phyloP scores from a whole-genome alignment of 1,140 invertebrate species.

The Teleopsis dalmanni region DNA sequence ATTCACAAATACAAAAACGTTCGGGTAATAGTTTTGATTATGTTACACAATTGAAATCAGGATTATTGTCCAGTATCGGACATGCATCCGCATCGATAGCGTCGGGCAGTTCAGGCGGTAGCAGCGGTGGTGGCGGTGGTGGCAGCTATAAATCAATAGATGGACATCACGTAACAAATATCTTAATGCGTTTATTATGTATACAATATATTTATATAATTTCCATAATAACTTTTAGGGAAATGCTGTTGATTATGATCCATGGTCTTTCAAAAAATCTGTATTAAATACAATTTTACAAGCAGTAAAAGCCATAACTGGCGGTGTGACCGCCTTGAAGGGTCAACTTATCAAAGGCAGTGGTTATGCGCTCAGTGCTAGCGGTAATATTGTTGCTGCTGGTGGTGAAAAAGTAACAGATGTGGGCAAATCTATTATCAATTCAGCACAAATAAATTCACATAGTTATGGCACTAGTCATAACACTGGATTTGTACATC shows the following conservation, averaged over 20 bases:
- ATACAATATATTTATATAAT: neutral
- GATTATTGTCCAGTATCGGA: slow-evolving; percentile 51
- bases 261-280: slow-evolving; percentile 71
- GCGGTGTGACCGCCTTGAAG: slow-evolving; percentile 72
- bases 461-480: slow-evolving; percentile 28
- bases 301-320: slow-evolving; percentile 76
- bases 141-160: slow-evolving; percentile 44
- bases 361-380: slow-evolving; percentile 62
- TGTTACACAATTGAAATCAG: slow-evolving; percentile 44
- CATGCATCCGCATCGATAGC: slow-evolving; percentile 50
- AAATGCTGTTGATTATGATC: slow-evolving; percentile 52
- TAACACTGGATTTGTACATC: slow-evolving; percentile 28
- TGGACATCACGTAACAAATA: slow-evolving; percentile 32
- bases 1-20: slow-evolving; percentile 38
- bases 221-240: slow-evolving; percentile 27
- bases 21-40: slow-evolving; percentile 47
- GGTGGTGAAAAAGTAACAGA: slow-evolving; percentile 64
- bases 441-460: slow-evolving; percentile 57
- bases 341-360: slow-evolving; percentile 77
- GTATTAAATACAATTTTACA: slow-evolving; percentile 71
- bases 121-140: slow-evolving; percentile 46
- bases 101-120: slow-evolving; percentile 50
- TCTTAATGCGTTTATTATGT: neutral
- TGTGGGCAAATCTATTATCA: slow-evolving; percentile 67
- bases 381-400: slow-evolving; percentile 53